Percentiles rank a stretch among this genome's conserved stretches.
Evolutionary conservation across 2,888 invertebrate species (phyloP).

Genomic region (Sarcophaga rosellei): DNA sequence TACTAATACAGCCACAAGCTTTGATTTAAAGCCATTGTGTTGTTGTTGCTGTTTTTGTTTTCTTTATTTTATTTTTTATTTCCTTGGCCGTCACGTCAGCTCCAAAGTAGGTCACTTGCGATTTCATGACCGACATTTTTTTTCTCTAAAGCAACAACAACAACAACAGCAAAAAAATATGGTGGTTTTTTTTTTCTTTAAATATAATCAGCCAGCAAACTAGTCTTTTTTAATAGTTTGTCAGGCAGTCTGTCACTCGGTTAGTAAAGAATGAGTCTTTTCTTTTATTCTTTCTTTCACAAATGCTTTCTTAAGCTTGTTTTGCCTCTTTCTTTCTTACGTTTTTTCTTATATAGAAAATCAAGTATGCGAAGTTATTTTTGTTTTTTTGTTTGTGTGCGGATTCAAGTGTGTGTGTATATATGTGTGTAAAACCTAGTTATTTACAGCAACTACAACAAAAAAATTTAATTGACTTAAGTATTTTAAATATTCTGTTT

Average conservation of each 20-base stretch:
- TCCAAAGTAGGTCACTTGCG: conserved; percentile 80
- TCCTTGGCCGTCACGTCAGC: conserved; percentile 66
- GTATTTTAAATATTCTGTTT: conserved; percentile 53
- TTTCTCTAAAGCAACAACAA: not conserved
- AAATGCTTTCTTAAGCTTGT: conserved; percentile 38
- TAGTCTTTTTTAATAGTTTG: conserved; percentile 22
- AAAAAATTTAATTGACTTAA: conserved; percentile 14
- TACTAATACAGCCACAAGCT: conserved; percentile 9
- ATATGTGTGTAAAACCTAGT: conserved; percentile 17
- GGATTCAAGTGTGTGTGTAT: not conserved
- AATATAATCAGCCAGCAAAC: conserved; percentile 30
- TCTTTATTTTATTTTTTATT: conserved; percentile 43
- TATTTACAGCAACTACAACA: conserved; percentile 17
- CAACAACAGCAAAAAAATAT: conserved; percentile 20
- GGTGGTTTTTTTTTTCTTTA: conserved; percentile 8
- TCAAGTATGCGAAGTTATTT: conserved; percentile 48
- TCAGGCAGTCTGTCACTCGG: not conserved
- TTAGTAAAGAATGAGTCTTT: conserved; percentile 30
- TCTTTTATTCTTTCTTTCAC: conserved; percentile 20
- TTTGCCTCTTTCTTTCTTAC: conserved; percentile 23
- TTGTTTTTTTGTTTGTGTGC: not conserved
- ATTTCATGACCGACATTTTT: conserved; percentile 81
- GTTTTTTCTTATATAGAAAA: conserved; percentile 9
- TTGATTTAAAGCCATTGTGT: conserved; percentile 52
- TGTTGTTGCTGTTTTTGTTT: not conserved